Conservation (phyloP, 2,113 vertebrate genomes). For the Eulemur rufifrons region DNA sequence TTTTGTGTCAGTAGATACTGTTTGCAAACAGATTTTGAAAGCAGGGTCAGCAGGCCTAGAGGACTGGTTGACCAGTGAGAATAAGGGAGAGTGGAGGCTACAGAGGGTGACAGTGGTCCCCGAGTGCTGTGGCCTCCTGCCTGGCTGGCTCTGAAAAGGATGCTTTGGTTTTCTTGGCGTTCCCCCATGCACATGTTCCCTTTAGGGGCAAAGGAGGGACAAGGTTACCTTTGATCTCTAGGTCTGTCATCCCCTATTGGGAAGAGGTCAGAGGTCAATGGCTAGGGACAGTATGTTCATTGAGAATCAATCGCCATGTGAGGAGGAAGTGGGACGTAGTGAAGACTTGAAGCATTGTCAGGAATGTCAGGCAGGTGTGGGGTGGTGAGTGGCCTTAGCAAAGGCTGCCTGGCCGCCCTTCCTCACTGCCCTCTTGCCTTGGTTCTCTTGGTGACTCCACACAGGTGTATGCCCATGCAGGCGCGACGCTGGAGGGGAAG, state of each 20-base stretch:
- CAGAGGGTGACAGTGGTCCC: background rate
- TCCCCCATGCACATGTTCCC: background rate
- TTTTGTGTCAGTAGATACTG: background rate
- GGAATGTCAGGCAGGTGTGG: background rate
- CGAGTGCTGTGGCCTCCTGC: background rate
- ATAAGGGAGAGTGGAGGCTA: background rate
- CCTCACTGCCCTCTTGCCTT: background rate
- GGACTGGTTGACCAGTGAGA: background rate
- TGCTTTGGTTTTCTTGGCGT: background rate
- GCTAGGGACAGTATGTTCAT: background rate
- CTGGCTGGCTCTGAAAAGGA: background rate
- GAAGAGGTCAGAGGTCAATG: background rate
- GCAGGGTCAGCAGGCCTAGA: background rate
- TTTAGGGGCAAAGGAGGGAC: background rate
- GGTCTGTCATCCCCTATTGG: background rate
- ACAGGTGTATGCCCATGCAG: constrained; percentile 96
- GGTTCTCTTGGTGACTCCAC: background rate
- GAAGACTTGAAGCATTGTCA: background rate
- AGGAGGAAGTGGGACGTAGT: background rate
- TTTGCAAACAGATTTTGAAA: background rate
- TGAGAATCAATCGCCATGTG: background rate
- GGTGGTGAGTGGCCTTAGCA: background rate
- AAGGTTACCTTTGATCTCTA: background rate
- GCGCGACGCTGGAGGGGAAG: constrained; percentile 89
- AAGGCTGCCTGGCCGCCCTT: background rate